Evolutionary conservation across 2,113 vertebrate species (phyloP), one percentile per base, ranked within the genome.

Genomic region (Emydura subglobosa): DNA sequence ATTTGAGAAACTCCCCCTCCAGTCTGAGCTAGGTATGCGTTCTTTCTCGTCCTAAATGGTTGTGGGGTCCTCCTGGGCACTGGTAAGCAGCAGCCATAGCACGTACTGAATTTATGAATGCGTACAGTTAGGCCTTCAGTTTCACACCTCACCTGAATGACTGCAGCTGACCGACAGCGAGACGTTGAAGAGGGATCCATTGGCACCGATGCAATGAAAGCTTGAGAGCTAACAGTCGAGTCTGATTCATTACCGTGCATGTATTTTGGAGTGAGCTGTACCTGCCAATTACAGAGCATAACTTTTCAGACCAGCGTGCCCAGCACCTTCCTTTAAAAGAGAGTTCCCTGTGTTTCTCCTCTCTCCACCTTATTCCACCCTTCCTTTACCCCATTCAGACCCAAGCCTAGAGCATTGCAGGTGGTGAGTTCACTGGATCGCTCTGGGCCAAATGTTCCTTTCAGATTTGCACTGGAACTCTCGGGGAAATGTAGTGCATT

Each of bases 181-280:
- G 88, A 79, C 24, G 12, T 85, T 94, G 61, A 16, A 25, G 59
- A 90, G 88, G 54, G 16, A 24, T 34, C 88, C 78, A 87, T 42
- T 13, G 24, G 74, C 25, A 85, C 0, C 0, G 0, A 54, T 53
- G 34, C 54, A 87, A 29, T 49, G 72, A 53, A 82, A 92, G 82
- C 13, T 51, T 4, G 17, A 65, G 54, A 87, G 54, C 12, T 61
- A 92, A 68, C 47, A 83, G 9, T 4, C 9, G 2, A 59, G 54
- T 10, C 74, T 24, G 19, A 44, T 78, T 78, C 74, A 25, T 78
- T 59, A 4, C 22, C 87, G 59, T 10, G 78, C 0, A 0, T 17
- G 61, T 34, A 42, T 10, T 29, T 93, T 93, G 76, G 61, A 57
- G 31, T 68, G 47, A 82, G 80, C 51, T 85, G 14, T 39, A 90